These are phyloP conservation scores for Phataginus tetradactyla DNA, from an alignment of 2,797 vertebrate genomes.

Conservation along the genomic window DNA sequence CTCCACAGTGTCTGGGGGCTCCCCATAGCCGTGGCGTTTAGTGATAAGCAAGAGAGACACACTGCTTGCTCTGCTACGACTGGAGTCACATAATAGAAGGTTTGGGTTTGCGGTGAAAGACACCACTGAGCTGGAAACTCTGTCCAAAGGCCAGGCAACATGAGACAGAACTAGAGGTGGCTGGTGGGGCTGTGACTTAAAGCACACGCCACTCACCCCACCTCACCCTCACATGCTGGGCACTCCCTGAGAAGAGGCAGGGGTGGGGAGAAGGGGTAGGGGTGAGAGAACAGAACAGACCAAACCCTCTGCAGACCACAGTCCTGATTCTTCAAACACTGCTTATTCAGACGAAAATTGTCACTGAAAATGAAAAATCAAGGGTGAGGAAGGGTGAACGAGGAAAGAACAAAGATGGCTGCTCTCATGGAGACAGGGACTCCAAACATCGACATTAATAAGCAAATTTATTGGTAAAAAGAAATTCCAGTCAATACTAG, in stretches of 20 bases:
- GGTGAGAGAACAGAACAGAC: neutral
- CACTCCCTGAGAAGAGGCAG: neutral
- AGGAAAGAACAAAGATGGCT: slow-evolving; percentile 7
- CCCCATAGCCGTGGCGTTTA: too few species aligned
- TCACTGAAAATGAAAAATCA: neutral
- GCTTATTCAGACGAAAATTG: slow-evolving; percentile 13
- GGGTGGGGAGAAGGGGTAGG: neutral
- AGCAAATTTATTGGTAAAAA: slow-evolving; percentile 74
- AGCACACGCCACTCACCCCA: neutral
- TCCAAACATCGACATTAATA: slow-evolving; percentile 35
- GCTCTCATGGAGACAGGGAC: slow-evolving; percentile 55
- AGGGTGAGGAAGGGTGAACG: neutral
- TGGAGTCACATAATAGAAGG: neutral
- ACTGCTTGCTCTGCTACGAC: neutral
- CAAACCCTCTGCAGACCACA: neutral
- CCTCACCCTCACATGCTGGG: rapidly evolving
- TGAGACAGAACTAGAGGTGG: neutral
- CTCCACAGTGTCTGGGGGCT: neutral
- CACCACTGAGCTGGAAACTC: neutral
- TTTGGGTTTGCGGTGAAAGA: neutral
- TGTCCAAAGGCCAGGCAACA: neutral
- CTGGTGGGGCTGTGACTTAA: too few species aligned
- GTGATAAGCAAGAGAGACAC: neutral
- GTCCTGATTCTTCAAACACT: neutral
- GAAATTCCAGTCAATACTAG: slow-evolving; percentile 72